These are phyloP conservation scores for Lathronympha strigana DNA, from an alignment of 2,888 invertebrate genomes.

Conservation along the genomic window DNA sequence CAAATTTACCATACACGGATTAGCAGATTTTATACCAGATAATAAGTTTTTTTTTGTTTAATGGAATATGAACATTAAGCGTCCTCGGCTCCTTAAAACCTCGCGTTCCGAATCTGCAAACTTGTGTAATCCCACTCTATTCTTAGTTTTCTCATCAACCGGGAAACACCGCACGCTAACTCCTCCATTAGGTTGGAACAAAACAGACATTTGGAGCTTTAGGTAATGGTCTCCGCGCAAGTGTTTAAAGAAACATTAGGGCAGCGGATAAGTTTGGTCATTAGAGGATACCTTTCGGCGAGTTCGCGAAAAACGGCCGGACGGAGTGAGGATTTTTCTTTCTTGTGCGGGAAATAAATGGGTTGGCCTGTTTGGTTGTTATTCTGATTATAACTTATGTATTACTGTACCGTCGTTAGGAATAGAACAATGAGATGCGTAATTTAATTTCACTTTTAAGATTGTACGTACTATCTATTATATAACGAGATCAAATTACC, in stretches of 20 bases:
- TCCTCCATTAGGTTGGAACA: constrained; percentile 47
- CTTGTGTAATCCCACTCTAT: constrained; percentile 71
- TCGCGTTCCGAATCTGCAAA: constrained; percentile 47
- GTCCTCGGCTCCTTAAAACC: not conserved
- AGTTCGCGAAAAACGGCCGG: constrained; percentile 48
- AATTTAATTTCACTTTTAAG: too few relatives aligned
- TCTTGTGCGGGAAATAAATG: constrained; percentile 32
- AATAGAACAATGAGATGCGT: too few relatives aligned
- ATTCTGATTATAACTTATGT: not conserved
- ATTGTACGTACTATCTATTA: too few relatives aligned
- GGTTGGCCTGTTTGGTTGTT: constrained; percentile 29
- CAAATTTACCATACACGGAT: too few relatives aligned
- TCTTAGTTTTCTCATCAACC: constrained; percentile 73
- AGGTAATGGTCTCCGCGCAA: constrained; percentile 59
- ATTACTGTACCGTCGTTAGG: not conserved
- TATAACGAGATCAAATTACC: too few relatives aligned
- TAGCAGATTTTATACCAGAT: too few relatives aligned
- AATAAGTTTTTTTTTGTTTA: too few relatives aligned
- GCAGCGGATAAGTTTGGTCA: constrained; percentile 65
- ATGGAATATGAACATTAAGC: not conserved
- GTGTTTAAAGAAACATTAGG: constrained; percentile 73
- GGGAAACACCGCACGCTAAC: constrained; percentile 59
- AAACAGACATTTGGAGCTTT: constrained; percentile 47
- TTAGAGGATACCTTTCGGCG: constrained; percentile 57
- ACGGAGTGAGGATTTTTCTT: constrained; percentile 42